phyloP scores from a whole-genome alignment of 2,113 vertebrate genomes.

The Tychaedon coryphoeus region DNA sequence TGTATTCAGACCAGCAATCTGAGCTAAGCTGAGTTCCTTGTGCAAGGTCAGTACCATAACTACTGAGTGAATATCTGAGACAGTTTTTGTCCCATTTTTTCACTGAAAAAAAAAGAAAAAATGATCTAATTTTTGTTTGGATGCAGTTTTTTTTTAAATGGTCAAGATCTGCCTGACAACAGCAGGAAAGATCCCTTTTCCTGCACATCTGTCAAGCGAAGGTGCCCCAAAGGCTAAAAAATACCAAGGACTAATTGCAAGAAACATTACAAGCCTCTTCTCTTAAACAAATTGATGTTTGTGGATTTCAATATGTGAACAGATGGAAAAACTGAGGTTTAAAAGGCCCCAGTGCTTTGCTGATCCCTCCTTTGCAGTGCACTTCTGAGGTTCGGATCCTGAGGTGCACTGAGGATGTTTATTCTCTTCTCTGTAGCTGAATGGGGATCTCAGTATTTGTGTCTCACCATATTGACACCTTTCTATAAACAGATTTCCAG shows the following conservation, averaged over 20 bases:
- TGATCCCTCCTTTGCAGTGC: not conserved
- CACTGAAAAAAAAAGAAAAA: not conserved
- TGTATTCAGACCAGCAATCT: not conserved
- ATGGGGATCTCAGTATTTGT: not conserved
- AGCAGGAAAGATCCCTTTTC: not conserved
- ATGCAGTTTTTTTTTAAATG: not conserved
- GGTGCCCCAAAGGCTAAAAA: not conserved
- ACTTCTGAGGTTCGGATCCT: not conserved
- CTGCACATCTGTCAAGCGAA: not conserved
- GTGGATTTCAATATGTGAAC: not conserved
- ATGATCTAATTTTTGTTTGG: not conserved
- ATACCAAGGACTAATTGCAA: not conserved
- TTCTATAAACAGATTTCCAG: not conserved
- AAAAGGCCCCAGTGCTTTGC: not conserved
- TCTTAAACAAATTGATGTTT: not conserved
- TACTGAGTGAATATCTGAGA: not conserved
- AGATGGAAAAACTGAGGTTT: not conserved
- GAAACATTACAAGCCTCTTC: not conserved
- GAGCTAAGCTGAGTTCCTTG: accelerated
- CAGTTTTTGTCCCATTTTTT: not conserved
- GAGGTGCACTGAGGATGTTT: not conserved
- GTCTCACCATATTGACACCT: not conserved
- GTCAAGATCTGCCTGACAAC: not conserved
- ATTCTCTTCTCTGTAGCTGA: not conserved
- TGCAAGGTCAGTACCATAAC: not conserved